Conservation (phyloP, 2,113 vertebrate genomes). For the Puffinus mauretanicus region DNA sequence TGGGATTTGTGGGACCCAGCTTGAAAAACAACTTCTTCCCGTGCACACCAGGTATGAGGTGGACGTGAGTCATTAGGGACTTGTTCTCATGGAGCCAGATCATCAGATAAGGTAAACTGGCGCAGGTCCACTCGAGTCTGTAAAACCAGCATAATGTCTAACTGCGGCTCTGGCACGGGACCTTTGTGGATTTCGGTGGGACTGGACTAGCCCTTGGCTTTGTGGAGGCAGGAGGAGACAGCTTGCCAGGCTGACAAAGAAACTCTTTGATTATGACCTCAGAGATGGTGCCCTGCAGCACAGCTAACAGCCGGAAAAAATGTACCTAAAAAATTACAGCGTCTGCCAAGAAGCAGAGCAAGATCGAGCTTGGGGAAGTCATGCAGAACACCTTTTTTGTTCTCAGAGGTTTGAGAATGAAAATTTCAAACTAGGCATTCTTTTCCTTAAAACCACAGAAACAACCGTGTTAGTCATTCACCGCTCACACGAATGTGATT, state of each 20-base stretch:
- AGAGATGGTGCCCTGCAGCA: neutral
- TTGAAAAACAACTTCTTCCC: neutral
- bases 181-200: neutral
- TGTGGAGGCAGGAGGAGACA: neutral
- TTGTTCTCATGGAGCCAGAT: neutral
- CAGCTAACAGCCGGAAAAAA: neutral
- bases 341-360: neutral
- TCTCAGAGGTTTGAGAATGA: neutral
- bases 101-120: neutral
- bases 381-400: neutral
- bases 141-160: neutral
- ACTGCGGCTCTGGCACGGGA: neutral
- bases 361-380: neutral
- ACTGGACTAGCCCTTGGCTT: neutral
- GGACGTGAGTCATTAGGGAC: neutral
- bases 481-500: neutral
- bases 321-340: neutral
- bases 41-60: neutral
- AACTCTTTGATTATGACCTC: neutral
- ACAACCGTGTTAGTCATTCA: accelerated
- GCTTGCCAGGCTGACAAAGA: neutral
- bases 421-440: neutral
- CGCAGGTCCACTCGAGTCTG: neutral
- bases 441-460: neutral
- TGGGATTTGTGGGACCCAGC: neutral